phyloP scores from a whole-genome alignment of 2,888 invertebrate genomes.

The Unio delphinus region DNA sequence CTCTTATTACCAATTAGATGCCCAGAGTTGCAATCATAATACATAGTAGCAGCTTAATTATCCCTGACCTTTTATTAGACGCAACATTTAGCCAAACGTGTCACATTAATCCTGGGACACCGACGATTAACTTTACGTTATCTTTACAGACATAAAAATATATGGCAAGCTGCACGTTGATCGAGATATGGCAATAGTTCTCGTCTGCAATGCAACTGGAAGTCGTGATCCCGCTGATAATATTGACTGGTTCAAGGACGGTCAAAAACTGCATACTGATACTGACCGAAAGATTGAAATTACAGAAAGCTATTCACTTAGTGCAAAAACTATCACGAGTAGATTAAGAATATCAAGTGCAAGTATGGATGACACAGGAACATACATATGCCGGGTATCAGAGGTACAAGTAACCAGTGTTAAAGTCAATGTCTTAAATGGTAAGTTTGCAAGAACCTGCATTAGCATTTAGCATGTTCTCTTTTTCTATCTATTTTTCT shows the following conservation, averaged over 20 bases:
- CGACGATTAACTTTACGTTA: background rate
- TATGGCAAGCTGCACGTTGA: constrained; percentile 41
- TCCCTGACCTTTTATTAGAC: too few species aligned
- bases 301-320: constrained; percentile 37
- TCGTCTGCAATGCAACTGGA: constrained; percentile 49
- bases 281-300: constrained; percentile 25
- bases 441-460: constrained; percentile 30
- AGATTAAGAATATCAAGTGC: constrained; percentile 35
- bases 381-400: constrained; percentile 49
- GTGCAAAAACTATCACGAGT: constrained; percentile 40
- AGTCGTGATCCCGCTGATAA: constrained; percentile 41
- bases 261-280: constrained; percentile 36
- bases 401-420: constrained; percentile 43
- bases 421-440: constrained; percentile 46
- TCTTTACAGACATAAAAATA: constrained; percentile 43
- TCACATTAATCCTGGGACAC: too few species aligned
- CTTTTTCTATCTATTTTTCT: too few species aligned
- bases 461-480: too few species aligned
- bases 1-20: too few species aligned
- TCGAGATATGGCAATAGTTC: constrained; percentile 37
- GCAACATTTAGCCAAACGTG: too few species aligned
- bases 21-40: too few species aligned
- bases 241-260: constrained; percentile 55
- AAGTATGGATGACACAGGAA: constrained; percentile 45
- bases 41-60: too few species aligned